Evolutionary conservation across 2,113 vertebrate genomes (phyloP).

Genomic region (Phasianus colchicus): DNA sequence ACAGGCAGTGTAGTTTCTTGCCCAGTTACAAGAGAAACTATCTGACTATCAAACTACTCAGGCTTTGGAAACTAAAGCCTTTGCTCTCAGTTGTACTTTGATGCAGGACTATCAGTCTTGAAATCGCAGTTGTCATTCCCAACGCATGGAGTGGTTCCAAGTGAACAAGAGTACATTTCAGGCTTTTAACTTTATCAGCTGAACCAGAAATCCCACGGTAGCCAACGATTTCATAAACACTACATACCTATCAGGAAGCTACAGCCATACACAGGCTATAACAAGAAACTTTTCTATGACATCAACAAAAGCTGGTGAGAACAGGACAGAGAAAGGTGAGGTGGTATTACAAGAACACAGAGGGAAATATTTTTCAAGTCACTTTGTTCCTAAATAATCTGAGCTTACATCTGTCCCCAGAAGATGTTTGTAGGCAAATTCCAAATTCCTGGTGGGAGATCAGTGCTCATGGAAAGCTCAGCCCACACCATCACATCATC

Average conservation of each 20-base stretch:
- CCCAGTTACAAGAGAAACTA: not conserved
- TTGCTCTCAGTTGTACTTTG: not conserved
- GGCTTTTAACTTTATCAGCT: not conserved
- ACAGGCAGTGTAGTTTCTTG: not conserved
- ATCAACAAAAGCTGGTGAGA: not conserved
- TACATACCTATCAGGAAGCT: not conserved
- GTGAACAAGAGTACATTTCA: not conserved
- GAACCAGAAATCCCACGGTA: not conserved
- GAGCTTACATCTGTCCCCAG: not conserved
- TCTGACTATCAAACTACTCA: not conserved
- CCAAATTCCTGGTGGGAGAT: not conserved
- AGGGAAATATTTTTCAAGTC: not conserved
- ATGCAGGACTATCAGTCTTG: not conserved
- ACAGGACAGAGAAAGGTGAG: not conserved
- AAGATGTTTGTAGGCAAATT: not conserved
- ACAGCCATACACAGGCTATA: not conserved
- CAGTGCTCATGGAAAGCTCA: not conserved
- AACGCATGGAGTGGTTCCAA: not conserved
- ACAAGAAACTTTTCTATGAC: not conserved
- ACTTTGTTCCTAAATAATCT: not conserved
- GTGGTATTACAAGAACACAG: not conserved
- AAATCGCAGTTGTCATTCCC: not conserved
- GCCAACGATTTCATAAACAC: not conserved
- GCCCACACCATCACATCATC: not conserved
- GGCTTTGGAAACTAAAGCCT: not conserved